Evolutionary conservation across 2,888 invertebrate genomes (phyloP), one percentile per base, ranked within the genome.

Genomic region (Mayetiola destructor): DNA sequence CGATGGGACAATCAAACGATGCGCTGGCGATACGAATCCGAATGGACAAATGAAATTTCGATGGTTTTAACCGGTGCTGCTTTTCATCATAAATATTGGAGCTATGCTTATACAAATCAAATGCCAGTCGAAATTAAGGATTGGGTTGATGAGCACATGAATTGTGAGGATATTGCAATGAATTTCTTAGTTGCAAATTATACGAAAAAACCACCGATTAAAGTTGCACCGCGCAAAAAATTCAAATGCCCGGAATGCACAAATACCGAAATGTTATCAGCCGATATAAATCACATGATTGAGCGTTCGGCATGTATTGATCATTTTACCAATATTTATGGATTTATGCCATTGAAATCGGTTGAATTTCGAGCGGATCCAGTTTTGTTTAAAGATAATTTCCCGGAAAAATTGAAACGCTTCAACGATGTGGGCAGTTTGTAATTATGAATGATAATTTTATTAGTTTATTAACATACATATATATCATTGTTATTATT

Each of bases 101-200:
- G 88, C 67, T 90, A 89, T 73, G 81, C 93, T 75, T 96, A 95
- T 70, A 92, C 93, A 20, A 81, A 86, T 64, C 79, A 81, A 42
- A 85, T 96, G 85, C 92, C 94, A 0, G 78, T 80, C 1, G 82
- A 84, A 64, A 85, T 95, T 42, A 83, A 85, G 59, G 76, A 81
- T 57, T 94, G 90, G 89, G 94, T 95, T 1, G 95, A 96, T 69
- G 84, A 88, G 16, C 86, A 89, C 67, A 94, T 95, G 88, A 96
- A 96, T 73, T 96, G 95, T 69, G 96, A 96, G 71, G 95, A 96
- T 68, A 93, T 96, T 63, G 95, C 95, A 1, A 95, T 96, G 92
- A 96, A 96, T 73, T 96, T 95, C 73, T 79, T 96, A 4, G 88
- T 96, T 30, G 87, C 94, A 2, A 94, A 95, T 69, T 74, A 88